Percentiles rank a stretch among this genome's conserved stretches.
phyloP scores from a whole-genome alignment of 1,140 invertebrate species.

The Zophobas morio region DNA sequence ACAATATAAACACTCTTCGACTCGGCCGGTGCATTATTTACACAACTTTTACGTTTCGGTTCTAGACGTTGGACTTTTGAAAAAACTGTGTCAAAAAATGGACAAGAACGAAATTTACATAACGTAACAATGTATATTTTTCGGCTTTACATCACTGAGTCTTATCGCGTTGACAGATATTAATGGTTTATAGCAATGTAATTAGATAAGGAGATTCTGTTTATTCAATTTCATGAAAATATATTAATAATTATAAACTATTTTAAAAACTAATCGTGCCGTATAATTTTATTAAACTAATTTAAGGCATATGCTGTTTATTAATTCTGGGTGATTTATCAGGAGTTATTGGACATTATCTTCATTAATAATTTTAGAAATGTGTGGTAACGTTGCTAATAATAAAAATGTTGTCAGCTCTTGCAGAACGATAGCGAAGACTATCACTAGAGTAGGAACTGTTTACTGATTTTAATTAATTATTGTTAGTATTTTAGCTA shows the following conservation, averaged over 20 bases:
- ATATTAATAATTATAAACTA: conserved; percentile 17
- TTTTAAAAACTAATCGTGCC: conserved; percentile 18
- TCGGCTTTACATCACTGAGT: conserved; percentile 13
- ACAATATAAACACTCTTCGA: conserved; percentile 40
- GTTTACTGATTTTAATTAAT: background rate
- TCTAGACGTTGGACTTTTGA: background rate
- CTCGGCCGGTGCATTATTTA: conserved; percentile 17
- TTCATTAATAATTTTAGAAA: conserved; percentile 7
- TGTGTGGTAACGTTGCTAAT: conserved; percentile 29
- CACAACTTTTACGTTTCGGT: background rate
- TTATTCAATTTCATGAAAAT: conserved; percentile 45
- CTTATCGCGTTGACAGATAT: conserved; percentile 44
- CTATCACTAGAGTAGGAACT: background rate
- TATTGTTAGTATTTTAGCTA: too few relatives aligned
- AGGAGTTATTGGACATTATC: background rate
- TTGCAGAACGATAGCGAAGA: background rate
- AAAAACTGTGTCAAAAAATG: background rate
- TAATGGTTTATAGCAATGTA: conserved; percentile 43
- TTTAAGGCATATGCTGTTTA: conserved; percentile 20
- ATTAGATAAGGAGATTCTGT: conserved; percentile 44
- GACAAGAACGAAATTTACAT: conserved; percentile 21
- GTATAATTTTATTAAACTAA: conserved; percentile 30
- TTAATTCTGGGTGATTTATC: conserved; percentile 12
- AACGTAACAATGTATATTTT: conserved; percentile 22
- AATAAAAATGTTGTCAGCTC: conserved; percentile 32